These are phyloP conservation scores for Papilio xuthus DNA, from an alignment of 1,140 invertebrate genomes.

Conservation along the genomic window DNA sequence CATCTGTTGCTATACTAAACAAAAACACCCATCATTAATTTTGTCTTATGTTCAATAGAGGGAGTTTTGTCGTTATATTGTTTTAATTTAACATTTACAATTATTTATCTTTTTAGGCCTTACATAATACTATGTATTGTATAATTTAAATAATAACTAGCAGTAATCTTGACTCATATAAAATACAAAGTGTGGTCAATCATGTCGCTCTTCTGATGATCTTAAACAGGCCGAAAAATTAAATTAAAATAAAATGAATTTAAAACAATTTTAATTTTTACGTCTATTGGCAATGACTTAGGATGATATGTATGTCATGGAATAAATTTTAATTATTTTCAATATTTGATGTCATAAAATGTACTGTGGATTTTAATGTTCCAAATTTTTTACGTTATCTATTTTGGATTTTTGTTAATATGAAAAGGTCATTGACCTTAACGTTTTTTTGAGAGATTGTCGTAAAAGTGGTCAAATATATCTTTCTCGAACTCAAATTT, in stretches of 20 bases:
- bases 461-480: conserved; percentile 16
- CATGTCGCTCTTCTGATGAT: not conserved
- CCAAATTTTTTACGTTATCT: conserved; percentile 24
- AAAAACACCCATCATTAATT: not conserved
- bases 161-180: not conserved
- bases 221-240: not conserved
- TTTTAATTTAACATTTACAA: not conserved
- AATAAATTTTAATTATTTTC: conserved; percentile 25
- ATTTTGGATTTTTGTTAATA: conserved; percentile 21
- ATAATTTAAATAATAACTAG: not conserved
- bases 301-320: conserved; percentile 11
- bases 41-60: not conserved
- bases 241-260: conserved; percentile 8
- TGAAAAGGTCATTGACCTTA: conserved; percentile 20
- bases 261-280: not conserved
- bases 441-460: conserved; percentile 16
- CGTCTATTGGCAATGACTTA: conserved; percentile 10
- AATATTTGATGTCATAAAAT: conserved; percentile 22
- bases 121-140: not conserved
- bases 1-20: not conserved
- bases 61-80: not conserved
- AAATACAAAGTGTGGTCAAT: no score
- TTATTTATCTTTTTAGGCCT: not conserved
- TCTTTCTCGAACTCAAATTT: conserved; percentile 11
- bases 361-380: conserved; percentile 23